Base-by-base conservation (phyloP, 2,888 invertebrate species). In the Luperina testacea region DNA sequence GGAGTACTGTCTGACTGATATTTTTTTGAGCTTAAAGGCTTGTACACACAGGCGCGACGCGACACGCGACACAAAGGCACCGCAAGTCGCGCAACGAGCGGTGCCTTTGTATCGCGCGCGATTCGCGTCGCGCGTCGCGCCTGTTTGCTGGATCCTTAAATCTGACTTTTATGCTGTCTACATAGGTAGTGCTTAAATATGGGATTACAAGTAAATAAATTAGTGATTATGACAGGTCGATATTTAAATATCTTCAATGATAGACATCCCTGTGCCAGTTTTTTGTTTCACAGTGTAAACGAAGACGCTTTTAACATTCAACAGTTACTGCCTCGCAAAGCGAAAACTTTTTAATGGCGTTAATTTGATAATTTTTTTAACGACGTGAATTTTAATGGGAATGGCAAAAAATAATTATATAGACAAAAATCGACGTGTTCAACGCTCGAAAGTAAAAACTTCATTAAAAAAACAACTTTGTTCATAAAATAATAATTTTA, bases 341-440 rank as follows among this genome's bases (percentile, higher is more conserved):
- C 32, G 27, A 67, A 78, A 89, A 88, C 77, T 88, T 88, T 89
- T 76, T 87, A 85, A 89, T 80, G 84, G 72, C 48, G 74, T 79
- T 85, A 85, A 84, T 89, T 88, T 77, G 77, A 57, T 80, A 80
- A 69, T 57, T 42, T n/a, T 45, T 73, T 83, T 89, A 87, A 87
- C 81, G 75, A 88, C 68, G 57, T 81, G 69, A 82, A 80, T 85
- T 88, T 83, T 88, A 79, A 82, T 76, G 77, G 77, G 57, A 63
- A 63, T 53, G 38, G 69, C 65, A 75, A 82, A 84, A 86, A 90
- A 81, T 77, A 71, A 87, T 67, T 59, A 87, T 59, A 87, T 80
- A 68, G 71, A 75, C 67, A 78, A 76, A 82, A 83, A 75, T 75
- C 45, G 27, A 83, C 75, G 72, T 65, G 69, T 77, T 68, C 80